Percentiles rank a stretch among this genome's conserved stretches.
Conservation (phyloP, 2,113 vertebrate species). For the Urocynchramus pylzowi region DNA sequence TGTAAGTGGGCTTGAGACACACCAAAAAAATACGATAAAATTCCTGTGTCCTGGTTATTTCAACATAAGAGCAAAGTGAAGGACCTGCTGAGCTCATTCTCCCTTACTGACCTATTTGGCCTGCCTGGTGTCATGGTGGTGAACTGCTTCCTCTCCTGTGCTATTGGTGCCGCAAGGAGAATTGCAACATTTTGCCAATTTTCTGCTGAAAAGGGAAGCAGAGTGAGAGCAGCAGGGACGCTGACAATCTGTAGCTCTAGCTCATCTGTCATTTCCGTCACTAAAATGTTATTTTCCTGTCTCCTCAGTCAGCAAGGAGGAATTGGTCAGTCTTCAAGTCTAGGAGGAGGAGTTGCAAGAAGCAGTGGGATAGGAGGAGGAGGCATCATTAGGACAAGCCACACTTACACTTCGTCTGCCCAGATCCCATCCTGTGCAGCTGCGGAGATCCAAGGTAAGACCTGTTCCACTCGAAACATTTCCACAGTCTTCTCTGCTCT, state of each 20-base stretch:
- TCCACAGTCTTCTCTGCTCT: neutral
- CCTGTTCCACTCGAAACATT: neutral
- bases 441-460: constrained; percentile 59
- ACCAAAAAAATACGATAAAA: neutral
- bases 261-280: neutral
- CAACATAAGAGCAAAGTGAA: neutral
- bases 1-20: neutral
- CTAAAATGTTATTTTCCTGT: neutral
- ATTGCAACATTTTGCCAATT: neutral
- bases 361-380: constrained; percentile 59
- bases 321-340: constrained; percentile 22
- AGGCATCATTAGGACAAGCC: constrained; percentile 32
- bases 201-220: neutral
- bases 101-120: neutral
- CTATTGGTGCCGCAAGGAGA: neutral
- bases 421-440: constrained; percentile 40
- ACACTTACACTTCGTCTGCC: constrained; percentile 36
- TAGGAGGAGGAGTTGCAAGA: constrained; percentile 36
- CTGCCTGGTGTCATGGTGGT: neutral
- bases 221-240: neutral
- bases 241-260: neutral
- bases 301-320: constrained; percentile 41
- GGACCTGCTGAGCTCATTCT: neutral
- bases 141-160: neutral
- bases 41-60: neutral